Evolutionary conservation across 2,113 vertebrate genomes (phyloP).

Genomic region (Mobula birostris): DNA sequence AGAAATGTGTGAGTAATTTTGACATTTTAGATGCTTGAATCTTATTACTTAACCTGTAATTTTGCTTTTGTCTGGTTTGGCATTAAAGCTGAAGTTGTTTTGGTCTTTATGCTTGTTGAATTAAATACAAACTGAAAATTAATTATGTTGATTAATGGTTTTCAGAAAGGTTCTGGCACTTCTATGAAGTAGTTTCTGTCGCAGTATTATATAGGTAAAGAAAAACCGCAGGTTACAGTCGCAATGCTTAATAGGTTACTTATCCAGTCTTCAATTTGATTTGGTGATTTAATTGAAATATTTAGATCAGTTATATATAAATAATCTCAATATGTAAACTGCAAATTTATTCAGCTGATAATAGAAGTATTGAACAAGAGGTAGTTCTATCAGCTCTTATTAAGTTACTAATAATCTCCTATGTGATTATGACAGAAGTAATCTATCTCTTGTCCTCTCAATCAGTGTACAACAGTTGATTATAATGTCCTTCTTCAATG

Average conservation of each 20-base stretch:
- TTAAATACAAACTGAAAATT: neutral
- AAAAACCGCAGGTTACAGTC: neutral
- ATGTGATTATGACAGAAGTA: no score
- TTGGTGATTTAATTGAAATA: neutral
- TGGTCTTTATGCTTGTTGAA: neutral
- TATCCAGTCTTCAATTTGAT: neutral
- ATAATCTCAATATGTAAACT: neutral
- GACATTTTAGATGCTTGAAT: constrained; percentile 1
- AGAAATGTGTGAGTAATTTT: constrained; percentile 63
- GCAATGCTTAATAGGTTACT: neutral
- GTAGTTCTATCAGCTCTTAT: neutral
- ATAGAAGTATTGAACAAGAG: neutral
- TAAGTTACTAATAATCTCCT: no score
- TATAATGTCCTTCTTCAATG: no score
- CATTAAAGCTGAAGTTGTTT: neutral
- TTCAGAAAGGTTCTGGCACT: neutral
- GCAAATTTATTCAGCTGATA: neutral
- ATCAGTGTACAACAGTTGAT: no score
- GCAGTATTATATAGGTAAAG: neutral
- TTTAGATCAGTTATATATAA: neutral
- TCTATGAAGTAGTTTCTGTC: neutral
- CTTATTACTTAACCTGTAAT: neutral
- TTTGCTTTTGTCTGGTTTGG: neutral
- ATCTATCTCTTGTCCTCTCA: no score
- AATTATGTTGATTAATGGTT: constrained; percentile 8